A percentile compares a stretch with the other conserved stretches of the same genome.
phyloP scores from a whole-genome alignment of 2,888 invertebrate species.

The Heliconius ismenius region DNA sequence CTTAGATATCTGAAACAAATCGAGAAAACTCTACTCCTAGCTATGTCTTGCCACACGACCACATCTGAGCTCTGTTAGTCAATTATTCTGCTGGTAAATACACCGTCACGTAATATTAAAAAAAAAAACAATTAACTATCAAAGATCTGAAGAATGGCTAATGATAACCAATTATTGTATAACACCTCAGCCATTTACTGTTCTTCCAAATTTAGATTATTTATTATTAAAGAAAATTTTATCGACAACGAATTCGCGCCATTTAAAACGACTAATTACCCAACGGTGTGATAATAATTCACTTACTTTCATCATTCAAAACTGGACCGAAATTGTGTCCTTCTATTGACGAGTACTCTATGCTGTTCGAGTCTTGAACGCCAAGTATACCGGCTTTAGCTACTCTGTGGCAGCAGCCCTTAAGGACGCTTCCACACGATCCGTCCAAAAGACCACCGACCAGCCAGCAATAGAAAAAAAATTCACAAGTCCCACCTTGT shows the following conservation, averaged over 20 bases:
- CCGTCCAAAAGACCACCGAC: slow-evolving; percentile 92
- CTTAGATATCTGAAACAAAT: slow-evolving; percentile 48
- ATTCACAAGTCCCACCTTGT: slow-evolving; percentile 92
- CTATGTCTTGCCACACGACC: slow-evolving; percentile 81
- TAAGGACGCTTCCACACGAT: slow-evolving; percentile 90
- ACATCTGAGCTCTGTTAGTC: slow-evolving; percentile 78
- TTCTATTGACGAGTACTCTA: slow-evolving; percentile 84
- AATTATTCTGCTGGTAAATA: slow-evolving; percentile 49
- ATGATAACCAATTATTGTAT: slow-evolving; percentile 17
- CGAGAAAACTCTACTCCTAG: slow-evolving; percentile 52
- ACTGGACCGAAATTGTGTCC: slow-evolving; percentile 87
- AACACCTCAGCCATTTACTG: slow-evolving; percentile 8
- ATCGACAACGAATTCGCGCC: slow-evolving; percentile 30
- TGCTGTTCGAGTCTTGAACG: slow-evolving; percentile 84
- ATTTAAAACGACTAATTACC: slow-evolving; percentile 39
- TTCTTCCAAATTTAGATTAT: slow-evolving; percentile 20
- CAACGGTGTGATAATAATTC: slow-evolving; percentile 46
- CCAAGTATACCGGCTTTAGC: slow-evolving; percentile 85
- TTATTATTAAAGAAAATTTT: slow-evolving; percentile 8
- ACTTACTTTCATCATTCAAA: slow-evolving; percentile 90
- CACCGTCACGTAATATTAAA: slow-evolving; percentile 57
- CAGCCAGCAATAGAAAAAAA: slow-evolving; percentile 96
- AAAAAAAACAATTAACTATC: slow-evolving; percentile 6
- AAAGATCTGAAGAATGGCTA: not conserved
- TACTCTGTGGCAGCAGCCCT: slow-evolving; percentile 92